Evolutionary conservation across 1,140 invertebrate genomes (phyloP).

Genomic region (Metaphire vulgaris): DNA sequence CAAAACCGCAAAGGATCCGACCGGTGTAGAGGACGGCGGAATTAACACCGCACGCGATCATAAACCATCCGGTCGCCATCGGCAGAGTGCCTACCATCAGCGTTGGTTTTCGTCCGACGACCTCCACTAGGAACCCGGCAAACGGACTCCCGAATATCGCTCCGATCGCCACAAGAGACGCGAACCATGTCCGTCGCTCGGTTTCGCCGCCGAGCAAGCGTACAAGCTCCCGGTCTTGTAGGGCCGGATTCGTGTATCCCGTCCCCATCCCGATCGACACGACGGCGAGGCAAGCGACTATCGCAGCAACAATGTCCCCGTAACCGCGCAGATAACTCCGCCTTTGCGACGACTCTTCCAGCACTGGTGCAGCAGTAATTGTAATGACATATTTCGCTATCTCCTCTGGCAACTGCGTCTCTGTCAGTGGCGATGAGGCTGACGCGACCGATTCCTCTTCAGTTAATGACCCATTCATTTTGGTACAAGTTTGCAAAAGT

Average conservation of each 20-base stretch:
- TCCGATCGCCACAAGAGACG: constrained; percentile 77
- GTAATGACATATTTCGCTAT: no score
- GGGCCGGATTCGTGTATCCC: constrained; percentile 28
- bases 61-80: constrained; percentile 24
- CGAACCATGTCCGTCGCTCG: constrained; percentile 74
- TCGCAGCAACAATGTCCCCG: constrained; percentile 14
- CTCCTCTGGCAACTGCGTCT: no score
- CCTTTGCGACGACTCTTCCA: no score
- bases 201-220: constrained; percentile 46
- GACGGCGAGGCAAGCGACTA: constrained; percentile 21
- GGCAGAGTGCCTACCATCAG: constrained; percentile 25
- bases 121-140: constrained; percentile 11
- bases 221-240: constrained; percentile 10
- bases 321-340: background rate
- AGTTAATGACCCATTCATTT: no score
- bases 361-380: no score
- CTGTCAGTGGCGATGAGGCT: no score
- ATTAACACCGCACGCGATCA: constrained; percentile 58
- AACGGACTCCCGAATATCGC: constrained; percentile 66
- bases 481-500: no score
- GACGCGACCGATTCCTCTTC: no score
- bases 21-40: constrained; percentile 51
- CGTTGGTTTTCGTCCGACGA: constrained; percentile 25
- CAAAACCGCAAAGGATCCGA: constrained; percentile 68
- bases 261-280: constrained; percentile 21